phyloP scores from a whole-genome alignment of 1,140 invertebrate genomes.

The Hormaphis cornu region DNA sequence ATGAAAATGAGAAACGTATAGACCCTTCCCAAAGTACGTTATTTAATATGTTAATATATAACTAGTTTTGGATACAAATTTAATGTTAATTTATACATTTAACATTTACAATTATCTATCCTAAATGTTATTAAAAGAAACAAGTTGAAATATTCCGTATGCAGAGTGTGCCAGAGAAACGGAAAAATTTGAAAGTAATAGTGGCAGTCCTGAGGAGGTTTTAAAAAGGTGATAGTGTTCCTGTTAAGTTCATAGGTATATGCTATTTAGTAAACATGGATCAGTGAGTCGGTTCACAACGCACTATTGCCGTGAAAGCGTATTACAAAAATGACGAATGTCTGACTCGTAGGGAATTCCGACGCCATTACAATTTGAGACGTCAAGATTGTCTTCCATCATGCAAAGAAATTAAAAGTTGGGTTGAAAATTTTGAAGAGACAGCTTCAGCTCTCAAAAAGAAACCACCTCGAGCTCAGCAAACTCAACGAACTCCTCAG shows the following conservation, averaged over 20 bases:
- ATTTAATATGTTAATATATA: too few relatives aligned
- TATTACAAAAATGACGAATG: not conserved
- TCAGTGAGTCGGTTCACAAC: not conserved
- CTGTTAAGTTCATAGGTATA: not conserved
- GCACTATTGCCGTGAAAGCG: not conserved
- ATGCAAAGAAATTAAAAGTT: slow-evolving; percentile 23
- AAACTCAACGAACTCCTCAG: not conserved
- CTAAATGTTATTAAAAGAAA: too few relatives aligned
- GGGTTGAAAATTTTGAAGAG: slow-evolving; percentile 15
- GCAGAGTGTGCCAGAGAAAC: not conserved
- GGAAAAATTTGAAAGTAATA: not conserved
- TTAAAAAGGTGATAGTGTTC: not conserved
- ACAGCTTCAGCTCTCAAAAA: slow-evolving; percentile 29
- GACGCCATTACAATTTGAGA: slow-evolving; percentile 10
- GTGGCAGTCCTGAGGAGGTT: not conserved
- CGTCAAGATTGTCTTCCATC: slow-evolving; percentile 20
- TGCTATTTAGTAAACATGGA: not conserved
- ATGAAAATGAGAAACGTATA: too few relatives aligned
- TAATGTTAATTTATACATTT: too few relatives aligned
- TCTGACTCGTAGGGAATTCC: slow-evolving; percentile 11
- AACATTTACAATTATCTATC: too few relatives aligned
- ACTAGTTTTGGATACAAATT: too few relatives aligned
- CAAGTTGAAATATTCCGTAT: too few relatives aligned
- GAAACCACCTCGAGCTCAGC: not conserved
- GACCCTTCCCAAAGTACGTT: too few relatives aligned